phyloP scores from a whole-genome alignment of 2,113 vertebrate species.

The Urocitellus parryii region DNA sequence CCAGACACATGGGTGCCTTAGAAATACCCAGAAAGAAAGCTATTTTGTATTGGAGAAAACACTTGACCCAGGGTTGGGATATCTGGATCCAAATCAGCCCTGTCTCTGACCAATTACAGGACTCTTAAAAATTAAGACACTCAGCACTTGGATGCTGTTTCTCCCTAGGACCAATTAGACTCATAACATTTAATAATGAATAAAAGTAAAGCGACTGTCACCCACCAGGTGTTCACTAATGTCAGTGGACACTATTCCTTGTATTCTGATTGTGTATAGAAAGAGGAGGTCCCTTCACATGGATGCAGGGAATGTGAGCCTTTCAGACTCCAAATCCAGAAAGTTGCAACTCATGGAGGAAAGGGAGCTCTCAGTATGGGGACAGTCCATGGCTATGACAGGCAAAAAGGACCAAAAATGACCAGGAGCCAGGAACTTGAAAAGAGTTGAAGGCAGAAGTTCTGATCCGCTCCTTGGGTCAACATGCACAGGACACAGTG shows the following conservation, averaged over 20 bases:
- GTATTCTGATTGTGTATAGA: neutral
- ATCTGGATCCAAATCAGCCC: neutral
- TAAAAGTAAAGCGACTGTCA: neutral
- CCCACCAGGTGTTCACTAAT: neutral
- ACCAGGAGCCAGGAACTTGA: neutral
- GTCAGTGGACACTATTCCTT: neutral
- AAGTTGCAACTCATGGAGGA: neutral
- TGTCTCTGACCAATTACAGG: neutral
- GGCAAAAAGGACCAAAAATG: neutral
- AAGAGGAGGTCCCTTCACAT: neutral
- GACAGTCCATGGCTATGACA: neutral
- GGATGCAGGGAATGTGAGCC: neutral
- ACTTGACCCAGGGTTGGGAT: neutral
- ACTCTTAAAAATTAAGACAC: neutral
- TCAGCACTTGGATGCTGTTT: neutral
- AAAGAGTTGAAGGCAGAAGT: neutral
- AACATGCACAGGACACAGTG: accelerated
- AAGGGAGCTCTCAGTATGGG: neutral
- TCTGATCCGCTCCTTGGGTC: neutral
- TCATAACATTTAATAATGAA: neutral
- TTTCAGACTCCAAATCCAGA: neutral
- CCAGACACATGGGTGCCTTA: neutral
- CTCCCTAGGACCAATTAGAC: neutral
- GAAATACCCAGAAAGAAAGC: neutral
- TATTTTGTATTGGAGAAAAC: neutral